phyloP scores from a whole-genome alignment of 2,888 invertebrate genomes.

The Chironomus riparius region DNA sequence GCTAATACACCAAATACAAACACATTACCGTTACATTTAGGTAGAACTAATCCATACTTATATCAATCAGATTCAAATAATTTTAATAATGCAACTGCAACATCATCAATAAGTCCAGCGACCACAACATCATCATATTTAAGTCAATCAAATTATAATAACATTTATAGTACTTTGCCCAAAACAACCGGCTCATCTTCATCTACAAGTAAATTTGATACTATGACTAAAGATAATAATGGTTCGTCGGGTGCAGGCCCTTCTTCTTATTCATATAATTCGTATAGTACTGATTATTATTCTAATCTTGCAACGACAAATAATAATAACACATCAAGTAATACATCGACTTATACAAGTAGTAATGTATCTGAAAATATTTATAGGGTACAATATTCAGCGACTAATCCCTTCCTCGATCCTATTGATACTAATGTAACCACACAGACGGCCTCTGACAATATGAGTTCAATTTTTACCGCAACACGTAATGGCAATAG shows the following conservation, averaged over 20 bases:
- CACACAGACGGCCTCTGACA: constrained; percentile 5
- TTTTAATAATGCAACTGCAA: constrained; percentile 34
- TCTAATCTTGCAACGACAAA: constrained; percentile 30
- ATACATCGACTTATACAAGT: constrained; percentile 28
- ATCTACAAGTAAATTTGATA: constrained; percentile 16
- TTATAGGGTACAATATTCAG: constrained; percentile 43
- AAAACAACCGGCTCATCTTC: constrained; percentile 32
- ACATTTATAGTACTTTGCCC: constrained; percentile 42
- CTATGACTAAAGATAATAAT: not conserved
- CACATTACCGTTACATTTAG: constrained; percentile 33
- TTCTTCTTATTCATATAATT: constrained; percentile 10
- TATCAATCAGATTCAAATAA: constrained; percentile 35
- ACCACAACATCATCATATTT: not conserved
- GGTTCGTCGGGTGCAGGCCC: not conserved
- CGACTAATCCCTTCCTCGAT: constrained; percentile 44
- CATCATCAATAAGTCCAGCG: constrained; percentile 30
- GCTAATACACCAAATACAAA: constrained; percentile 29
- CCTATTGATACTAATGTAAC: constrained; percentile 29
- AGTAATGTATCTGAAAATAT: not conserved
- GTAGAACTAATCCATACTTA: constrained; percentile 32
- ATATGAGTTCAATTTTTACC: constrained; percentile 3
- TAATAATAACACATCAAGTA: constrained; percentile 30
- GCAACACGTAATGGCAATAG: not conserved
- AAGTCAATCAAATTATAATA: constrained; percentile 33
- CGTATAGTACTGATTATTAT: constrained; percentile 26